Conservation (phyloP, 1,140 invertebrate species). For the Drosophila funebris region DNA sequence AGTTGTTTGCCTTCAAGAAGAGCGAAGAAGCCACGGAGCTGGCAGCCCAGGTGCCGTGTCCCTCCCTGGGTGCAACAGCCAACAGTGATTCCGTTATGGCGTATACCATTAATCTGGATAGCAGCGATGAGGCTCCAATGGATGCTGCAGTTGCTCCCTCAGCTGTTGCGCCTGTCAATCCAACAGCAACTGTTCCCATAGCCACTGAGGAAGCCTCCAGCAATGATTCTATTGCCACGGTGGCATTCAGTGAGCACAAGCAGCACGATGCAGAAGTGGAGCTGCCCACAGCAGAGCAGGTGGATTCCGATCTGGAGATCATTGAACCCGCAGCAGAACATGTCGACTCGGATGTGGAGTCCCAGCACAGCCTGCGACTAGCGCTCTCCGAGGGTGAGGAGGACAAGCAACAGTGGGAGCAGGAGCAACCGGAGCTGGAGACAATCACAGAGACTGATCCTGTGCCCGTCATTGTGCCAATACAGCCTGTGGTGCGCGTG, state of each 20-base stretch:
- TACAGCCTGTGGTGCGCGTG: not conserved
- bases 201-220: not conserved
- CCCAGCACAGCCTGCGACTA: conserved; percentile 23
- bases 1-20: conserved; percentile 60
- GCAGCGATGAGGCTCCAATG: conserved; percentile 7
- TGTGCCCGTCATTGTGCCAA: not conserved
- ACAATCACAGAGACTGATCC: no score
- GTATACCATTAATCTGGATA: conserved; percentile 57
- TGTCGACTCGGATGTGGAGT: not conserved
- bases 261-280: not conserved
- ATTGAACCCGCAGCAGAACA: not conserved
- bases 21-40: not conserved
- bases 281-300: not conserved
- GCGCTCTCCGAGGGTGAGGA: conserved; percentile 29
- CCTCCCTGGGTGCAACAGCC: conserved; percentile 55
- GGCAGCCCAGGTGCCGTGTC: conserved; percentile 3
- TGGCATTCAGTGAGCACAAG: not conserved
- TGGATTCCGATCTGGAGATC: not conserved
- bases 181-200: no score
- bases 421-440: no score
- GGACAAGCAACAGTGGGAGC: not conserved
- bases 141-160: not conserved
- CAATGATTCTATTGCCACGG: not conserved
- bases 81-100: conserved; percentile 55
- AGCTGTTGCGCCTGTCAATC: not conserved